Conservation (phyloP, 2,113 vertebrate species). For the Otolemur garnettii region DNA sequence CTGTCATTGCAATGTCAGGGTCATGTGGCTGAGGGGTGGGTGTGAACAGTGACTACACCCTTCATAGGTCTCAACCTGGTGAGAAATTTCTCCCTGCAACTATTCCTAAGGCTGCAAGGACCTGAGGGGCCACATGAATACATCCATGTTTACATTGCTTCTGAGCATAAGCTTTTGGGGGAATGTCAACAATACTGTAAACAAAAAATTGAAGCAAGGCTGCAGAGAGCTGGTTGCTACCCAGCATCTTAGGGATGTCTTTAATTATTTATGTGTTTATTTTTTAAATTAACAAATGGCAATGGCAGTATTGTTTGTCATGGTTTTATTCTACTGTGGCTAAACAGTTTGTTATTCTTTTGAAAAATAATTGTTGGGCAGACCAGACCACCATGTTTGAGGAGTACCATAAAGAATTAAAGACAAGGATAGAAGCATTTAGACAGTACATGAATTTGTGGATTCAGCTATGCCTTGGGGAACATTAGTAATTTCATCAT, state of each 20-base stretch:
- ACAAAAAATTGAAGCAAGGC: not conserved
- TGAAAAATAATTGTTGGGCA: not conserved
- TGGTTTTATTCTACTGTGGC: not conserved
- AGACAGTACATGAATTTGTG: not conserved
- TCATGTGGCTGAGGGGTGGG: not conserved
- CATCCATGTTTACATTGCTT: not conserved
- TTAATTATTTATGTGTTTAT: not conserved
- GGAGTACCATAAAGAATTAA: not conserved
- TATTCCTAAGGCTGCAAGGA: not conserved
- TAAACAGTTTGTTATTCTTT: slow-evolving; percentile 1
- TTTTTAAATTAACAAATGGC: not conserved
- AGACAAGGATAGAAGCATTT: not conserved
- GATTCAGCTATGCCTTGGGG: not conserved
- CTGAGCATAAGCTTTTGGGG: not conserved
- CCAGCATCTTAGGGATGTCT: not conserved
- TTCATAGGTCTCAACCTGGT: not conserved
- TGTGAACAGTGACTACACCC: not conserved
- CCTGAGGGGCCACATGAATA: not conserved
- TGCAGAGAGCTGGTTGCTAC: not conserved
- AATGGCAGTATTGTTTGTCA: not conserved
- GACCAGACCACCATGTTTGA: not conserved
- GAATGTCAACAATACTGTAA: not conserved
- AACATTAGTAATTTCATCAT: not conserved
- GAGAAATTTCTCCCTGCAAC: not conserved
- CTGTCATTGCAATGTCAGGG: not conserved